phyloP scores from a whole-genome alignment of 2,113 vertebrate species.

The Cheirogaleus medius region DNA sequence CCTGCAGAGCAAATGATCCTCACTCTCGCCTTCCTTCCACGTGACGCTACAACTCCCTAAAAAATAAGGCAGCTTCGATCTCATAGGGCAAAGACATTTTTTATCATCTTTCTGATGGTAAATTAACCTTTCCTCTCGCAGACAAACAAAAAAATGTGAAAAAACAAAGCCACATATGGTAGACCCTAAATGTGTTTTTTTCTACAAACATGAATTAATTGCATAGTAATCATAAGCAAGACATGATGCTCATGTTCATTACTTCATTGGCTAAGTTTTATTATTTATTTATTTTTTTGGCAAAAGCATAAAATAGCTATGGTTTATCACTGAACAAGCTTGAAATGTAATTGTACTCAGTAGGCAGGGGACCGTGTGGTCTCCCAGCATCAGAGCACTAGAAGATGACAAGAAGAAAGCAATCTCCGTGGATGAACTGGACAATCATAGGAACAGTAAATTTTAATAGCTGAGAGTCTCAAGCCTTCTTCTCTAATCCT shows the following conservation, averaged over 20 bases:
- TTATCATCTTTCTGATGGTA: background rate
- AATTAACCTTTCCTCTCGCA: background rate
- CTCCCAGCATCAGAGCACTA: background rate
- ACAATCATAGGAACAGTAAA: background rate
- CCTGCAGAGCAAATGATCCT: background rate
- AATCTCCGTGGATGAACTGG: rapidly evolving
- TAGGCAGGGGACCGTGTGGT: background rate
- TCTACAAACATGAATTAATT: conserved; percentile 34
- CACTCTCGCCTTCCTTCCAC: background rate
- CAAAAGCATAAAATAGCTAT: background rate
- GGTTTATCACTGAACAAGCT: background rate
- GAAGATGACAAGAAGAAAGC: background rate
- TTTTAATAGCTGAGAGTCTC: background rate
- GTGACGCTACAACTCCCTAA: no score
- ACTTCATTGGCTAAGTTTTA: background rate
- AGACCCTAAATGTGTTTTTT: background rate
- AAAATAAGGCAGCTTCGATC: background rate
- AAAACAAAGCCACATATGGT: background rate
- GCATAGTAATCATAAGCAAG: background rate
- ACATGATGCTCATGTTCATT: background rate
- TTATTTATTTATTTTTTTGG: background rate
- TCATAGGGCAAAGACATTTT: background rate
- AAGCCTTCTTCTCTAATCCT: background rate
- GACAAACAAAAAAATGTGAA: background rate
- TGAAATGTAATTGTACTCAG: background rate